These are phyloP conservation scores for Ceyx margarethae DNA, from an alignment of 2,113 vertebrate genomes.

Conservation along the genomic window DNA sequence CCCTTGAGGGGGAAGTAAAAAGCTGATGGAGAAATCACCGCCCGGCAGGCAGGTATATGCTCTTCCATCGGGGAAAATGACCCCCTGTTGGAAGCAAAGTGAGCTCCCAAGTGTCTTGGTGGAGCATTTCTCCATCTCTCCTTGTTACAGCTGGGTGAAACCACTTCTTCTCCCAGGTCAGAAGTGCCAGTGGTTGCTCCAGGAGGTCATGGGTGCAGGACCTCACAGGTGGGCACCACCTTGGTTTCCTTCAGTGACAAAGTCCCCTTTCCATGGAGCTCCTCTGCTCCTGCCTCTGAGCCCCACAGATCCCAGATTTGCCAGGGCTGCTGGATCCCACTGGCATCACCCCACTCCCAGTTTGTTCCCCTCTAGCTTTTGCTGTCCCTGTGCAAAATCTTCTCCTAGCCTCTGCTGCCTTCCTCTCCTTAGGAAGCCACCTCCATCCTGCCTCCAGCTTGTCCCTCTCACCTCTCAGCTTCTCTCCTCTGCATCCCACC, in stretches of 20 bases:
- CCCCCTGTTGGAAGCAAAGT: not conserved
- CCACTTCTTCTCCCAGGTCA: not conserved
- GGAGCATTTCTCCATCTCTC: not conserved
- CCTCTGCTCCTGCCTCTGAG: not conserved
- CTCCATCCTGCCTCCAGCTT: not conserved
- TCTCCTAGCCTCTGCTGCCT: not conserved
- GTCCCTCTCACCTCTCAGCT: not conserved
- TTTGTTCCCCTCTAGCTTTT: not conserved
- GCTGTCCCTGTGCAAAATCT: not conserved
- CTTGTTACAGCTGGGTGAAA: not conserved
- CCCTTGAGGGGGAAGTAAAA: too few relatives aligned
- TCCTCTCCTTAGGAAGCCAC: not conserved
- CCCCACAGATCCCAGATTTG: not conserved
- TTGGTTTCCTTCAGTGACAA: rapidly evolving
- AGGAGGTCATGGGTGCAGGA: not conserved
- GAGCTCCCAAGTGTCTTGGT: not conserved
- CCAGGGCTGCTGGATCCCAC: not conserved
- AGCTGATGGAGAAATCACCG: not conserved
- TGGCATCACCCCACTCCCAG: rapidly evolving
- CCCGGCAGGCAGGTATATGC: not conserved
- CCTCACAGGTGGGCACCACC: not conserved
- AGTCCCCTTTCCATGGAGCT: not conserved
- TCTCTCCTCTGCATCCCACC: not conserved
- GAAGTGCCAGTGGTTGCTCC: rapidly evolving
- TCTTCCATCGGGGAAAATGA: not conserved